Percentiles rank a stretch among this genome's conserved stretches.
phyloP scores from a whole-genome alignment of 1,140 invertebrate genomes.

The Battus philenor region DNA sequence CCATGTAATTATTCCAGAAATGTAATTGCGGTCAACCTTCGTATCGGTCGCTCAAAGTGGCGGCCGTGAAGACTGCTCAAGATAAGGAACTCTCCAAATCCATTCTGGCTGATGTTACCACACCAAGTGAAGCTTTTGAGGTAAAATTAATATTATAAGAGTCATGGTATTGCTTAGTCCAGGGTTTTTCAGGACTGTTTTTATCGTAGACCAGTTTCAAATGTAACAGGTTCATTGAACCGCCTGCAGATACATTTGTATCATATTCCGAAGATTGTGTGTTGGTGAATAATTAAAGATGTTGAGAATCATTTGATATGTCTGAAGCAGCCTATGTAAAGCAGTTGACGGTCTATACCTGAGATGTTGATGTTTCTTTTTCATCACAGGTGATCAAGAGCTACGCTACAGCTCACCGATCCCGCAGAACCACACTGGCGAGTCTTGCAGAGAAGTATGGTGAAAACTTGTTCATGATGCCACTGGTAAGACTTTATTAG shows the following conservation, averaged over 20 bases:
- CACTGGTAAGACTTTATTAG: slow-evolving; percentile 35
- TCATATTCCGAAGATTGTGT: no score
- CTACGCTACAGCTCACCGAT: slow-evolving; percentile 37
- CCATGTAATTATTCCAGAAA: slow-evolving; percentile 26
- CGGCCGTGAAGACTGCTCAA: slow-evolving; percentile 32
- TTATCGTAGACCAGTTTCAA: no score
- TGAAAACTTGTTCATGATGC: slow-evolving; percentile 37
- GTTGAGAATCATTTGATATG: no score
- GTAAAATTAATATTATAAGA: no score
- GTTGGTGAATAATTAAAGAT: no score
- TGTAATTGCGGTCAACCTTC: slow-evolving; percentile 24
- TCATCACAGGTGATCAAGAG: slow-evolving; percentile 38
- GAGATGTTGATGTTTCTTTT: no score
- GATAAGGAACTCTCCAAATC: slow-evolving; percentile 35
- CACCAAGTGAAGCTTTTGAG: slow-evolving; percentile 47
- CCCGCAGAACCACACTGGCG: slow-evolving; percentile 35
- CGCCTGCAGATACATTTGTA: no score
- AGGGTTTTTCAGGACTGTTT: no score
- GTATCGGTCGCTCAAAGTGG: slow-evolving; percentile 31
- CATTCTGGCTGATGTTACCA: slow-evolving; percentile 23
- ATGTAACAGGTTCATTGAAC: no score
- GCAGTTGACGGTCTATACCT: no score
- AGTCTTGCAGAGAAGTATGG: slow-evolving; percentile 33
- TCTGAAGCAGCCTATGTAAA: no score
- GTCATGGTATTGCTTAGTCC: no score